Base-by-base conservation (phyloP, 2,113 vertebrate genomes). In the Hoplias malabaricus region DNA sequence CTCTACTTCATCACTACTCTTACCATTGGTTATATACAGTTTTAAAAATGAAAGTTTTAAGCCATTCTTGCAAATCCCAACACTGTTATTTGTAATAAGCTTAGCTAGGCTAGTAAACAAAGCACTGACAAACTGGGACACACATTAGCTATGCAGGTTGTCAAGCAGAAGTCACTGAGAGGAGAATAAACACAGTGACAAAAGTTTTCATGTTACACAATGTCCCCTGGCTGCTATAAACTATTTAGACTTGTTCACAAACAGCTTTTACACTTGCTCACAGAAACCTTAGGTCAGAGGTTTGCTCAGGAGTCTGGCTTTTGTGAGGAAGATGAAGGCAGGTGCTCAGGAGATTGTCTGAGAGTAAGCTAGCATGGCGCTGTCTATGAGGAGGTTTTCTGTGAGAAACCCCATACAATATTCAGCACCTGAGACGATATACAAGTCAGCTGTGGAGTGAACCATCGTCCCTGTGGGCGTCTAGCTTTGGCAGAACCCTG, bases 381-480 rank as follows among this genome's bases (percentile, higher is more conserved):
- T 57, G 56, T 29, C 46, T 19, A 13, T 36, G 63, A 62, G 65
- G 59, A 66, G 34, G 62, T 16, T 61, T 8, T 56, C 65, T 56
- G 77, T 50, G 38, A 31, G 67, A 75, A 73, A 62, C 13, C 56
- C 78, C 33, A 36, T 80, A 70, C 62, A 81, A 83, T 84, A 85
- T 85, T 82, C 68, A 84, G 71, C 21, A 25, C 19, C 27, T 66
- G 71, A 42, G 46, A 72, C 66, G 50, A 33, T 73, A 68, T 65
- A 73, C 75, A 79, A 76, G 65, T 82, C 73, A 74, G 42, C 54
- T 57, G 46, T 80, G 43, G 29, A 57, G 29, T 34, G 69, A 72
- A 54, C 53, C 16, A 12, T 14, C n/a, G 38, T 59, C 79, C 67
- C 69, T 25, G 42, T 66, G 83, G 77, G 71, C 14, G 63, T 27